Percentiles rank a stretch among this genome's conserved stretches.
Conservation (phyloP, 2,888 invertebrate species). For the Ophioninae sp. region DNA sequence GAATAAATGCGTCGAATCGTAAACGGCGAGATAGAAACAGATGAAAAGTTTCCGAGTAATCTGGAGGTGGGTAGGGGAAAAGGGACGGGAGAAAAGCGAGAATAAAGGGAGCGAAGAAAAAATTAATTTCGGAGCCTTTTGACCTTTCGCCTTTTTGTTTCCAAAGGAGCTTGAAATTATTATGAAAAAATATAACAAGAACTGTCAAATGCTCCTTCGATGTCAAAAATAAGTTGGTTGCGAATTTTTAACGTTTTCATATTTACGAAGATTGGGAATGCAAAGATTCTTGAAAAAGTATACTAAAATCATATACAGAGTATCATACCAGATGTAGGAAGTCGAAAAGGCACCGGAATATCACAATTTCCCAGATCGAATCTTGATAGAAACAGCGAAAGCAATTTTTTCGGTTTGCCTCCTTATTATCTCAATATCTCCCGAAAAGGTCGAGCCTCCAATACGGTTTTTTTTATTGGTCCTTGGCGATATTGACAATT, state of each 20-base stretch:
- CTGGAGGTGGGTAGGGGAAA: neutral
- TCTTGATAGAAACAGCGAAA: neutral
- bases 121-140: neutral
- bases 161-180: neutral
- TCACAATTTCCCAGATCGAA: conserved; percentile 18
- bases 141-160: neutral
- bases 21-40: conserved; percentile 26
- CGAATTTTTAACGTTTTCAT: neutral
- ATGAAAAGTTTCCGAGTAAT: conserved; percentile 20
- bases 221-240: neutral
- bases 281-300: neutral
- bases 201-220: neutral
- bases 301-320: neutral
- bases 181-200: neutral
- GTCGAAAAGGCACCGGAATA: neutral
- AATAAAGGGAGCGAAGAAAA: neutral
- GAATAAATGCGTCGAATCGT: conserved; percentile 27
- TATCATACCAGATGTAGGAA: neutral
- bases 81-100: neutral
- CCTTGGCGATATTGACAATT: conserved; percentile 11
- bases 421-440: conserved; percentile 20
- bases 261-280: neutral
- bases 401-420: conserved; percentile 14
- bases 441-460: neutral
- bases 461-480: conserved; percentile 2